phyloP scores from a whole-genome alignment of 2,113 vertebrate genomes.

The Oenanthe melanoleuca region DNA sequence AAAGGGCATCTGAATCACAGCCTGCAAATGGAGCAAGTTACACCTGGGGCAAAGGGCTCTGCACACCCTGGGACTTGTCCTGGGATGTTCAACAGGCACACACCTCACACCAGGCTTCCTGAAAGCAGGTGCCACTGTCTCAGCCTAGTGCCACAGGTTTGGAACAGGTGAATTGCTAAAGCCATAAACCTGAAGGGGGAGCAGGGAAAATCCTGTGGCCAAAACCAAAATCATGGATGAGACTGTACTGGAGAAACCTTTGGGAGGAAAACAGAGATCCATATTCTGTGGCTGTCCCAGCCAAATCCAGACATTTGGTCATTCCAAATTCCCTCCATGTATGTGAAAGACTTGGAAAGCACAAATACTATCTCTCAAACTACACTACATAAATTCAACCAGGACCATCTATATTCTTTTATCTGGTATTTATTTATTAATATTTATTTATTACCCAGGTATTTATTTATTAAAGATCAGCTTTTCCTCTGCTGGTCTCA shows the following conservation, averaged over 20 bases:
- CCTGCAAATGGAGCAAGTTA: not conserved
- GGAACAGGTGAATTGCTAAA: not conserved
- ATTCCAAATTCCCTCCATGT: not conserved
- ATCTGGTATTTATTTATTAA: not conserved
- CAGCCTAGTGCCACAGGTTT: not conserved
- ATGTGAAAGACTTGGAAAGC: not conserved
- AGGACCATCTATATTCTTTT: not conserved
- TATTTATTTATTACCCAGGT: not conserved
- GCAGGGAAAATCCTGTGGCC: not conserved
- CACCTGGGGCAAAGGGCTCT: not conserved
- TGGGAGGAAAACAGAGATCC: not conserved
- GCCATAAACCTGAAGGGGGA: not conserved
- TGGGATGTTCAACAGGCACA: not conserved
- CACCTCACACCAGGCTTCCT: not conserved
- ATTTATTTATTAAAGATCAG: not conserved
- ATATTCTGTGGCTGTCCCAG: not conserved
- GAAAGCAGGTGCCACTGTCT: accelerated
- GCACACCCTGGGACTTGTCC: not conserved
- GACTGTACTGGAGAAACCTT: not conserved
- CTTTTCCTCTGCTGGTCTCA: not conserved
- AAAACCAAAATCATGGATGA: not conserved
- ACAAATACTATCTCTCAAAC: not conserved
- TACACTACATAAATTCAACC: not conserved
- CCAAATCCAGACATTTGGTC: not conserved
- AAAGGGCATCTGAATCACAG: not conserved